phyloP scores from a whole-genome alignment of 1,140 invertebrate species.

The Nephila pilipes region DNA sequence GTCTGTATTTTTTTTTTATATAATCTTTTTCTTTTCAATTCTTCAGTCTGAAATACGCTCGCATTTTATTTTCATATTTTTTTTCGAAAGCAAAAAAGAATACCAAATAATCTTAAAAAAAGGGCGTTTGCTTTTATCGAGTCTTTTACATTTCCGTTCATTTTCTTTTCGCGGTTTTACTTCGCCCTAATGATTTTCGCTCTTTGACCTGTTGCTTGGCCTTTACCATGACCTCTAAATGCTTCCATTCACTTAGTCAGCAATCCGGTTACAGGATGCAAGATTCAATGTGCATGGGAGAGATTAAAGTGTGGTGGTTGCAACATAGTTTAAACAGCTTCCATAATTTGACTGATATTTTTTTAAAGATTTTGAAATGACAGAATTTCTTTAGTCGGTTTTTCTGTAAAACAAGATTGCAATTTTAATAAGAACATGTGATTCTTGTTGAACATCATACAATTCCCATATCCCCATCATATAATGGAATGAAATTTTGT shows the following conservation, averaged over 20 bases:
- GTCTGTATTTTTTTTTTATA: not conserved
- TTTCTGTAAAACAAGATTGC: no score
- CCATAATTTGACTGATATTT: not conserved
- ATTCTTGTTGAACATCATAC: no score
- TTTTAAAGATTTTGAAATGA: no score
- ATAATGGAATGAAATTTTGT: no score
- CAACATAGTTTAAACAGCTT: constrained; percentile 7
- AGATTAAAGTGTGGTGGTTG: not conserved
- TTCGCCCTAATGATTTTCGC: constrained; percentile 23
- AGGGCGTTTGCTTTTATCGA: constrained; percentile 4
- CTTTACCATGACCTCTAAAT: constrained; percentile 8
- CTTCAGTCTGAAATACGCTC: not conserved
- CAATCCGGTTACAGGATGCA: not conserved
- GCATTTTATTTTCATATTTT: not conserved
- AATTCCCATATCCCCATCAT: no score
- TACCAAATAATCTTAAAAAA: not conserved
- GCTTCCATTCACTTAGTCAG: constrained; percentile 5
- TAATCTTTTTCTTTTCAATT: not conserved
- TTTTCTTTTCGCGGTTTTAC: constrained; percentile 10
- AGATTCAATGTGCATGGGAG: not conserved
- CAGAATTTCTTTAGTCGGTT: no score
- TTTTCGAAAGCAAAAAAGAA: not conserved
- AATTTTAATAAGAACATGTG: no score
- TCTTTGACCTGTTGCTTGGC: constrained; percentile 18
- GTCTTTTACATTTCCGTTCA: constrained; percentile 12